phyloP scores from a whole-genome alignment of 2,113 vertebrate genomes.

The Lophochroa leadbeateri region DNA sequence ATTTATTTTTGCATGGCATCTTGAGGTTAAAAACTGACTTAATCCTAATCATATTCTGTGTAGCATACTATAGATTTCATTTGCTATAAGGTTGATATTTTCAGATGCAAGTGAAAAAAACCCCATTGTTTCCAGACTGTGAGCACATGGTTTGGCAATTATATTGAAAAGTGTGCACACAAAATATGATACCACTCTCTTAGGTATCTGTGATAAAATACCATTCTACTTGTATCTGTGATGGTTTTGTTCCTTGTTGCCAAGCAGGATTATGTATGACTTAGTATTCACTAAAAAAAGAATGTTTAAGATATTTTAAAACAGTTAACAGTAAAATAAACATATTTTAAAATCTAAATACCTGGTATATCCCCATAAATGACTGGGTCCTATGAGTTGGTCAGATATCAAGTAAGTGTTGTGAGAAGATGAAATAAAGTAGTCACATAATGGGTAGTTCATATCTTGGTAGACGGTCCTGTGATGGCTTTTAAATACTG shows the following conservation, averaged over 20 bases:
- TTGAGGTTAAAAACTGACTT: not conserved
- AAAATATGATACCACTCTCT: not conserved
- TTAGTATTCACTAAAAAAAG: not conserved
- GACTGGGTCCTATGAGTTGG: slow-evolving; percentile 78
- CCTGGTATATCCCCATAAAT: slow-evolving; percentile 78
- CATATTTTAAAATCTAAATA: slow-evolving; percentile 44
- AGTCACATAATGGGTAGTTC: slow-evolving; percentile 79
- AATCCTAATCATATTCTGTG: not conserved
- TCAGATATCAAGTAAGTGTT: slow-evolving; percentile 87
- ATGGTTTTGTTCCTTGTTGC: not conserved
- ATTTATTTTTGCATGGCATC: not conserved
- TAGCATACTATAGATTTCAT: not conserved
- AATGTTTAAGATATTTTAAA: not conserved
- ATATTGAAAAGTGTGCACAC: not conserved
- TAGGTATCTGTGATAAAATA: not conserved
- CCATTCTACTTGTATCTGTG: not conserved
- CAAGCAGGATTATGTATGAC: not conserved
- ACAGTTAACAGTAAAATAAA: not conserved
- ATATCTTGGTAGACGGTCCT: slow-evolving; percentile 82
- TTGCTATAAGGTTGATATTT: not conserved
- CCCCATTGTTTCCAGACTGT: not conserved
- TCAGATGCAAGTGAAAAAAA: not conserved
- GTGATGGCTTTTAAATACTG: slow-evolving; percentile 73
- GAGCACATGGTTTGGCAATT: slow-evolving; percentile 18
- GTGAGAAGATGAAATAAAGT: slow-evolving; percentile 89